Base-by-base conservation (phyloP, 2,113 vertebrate genomes). In the Taxidea taxus region DNA sequence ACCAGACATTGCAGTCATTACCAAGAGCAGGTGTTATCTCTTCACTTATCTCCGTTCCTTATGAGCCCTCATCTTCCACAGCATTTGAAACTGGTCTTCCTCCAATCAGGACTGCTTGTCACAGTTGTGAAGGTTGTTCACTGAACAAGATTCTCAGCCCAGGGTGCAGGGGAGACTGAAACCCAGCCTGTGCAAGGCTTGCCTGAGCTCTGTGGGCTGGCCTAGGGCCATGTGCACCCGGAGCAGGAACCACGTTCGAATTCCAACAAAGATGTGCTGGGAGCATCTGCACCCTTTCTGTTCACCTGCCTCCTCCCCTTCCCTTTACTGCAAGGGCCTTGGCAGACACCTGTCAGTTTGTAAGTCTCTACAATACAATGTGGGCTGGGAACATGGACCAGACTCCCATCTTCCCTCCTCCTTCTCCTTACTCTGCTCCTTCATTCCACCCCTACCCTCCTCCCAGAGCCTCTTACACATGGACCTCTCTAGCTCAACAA, bases 111-210 rank as follows among this genome's bases (percentile, higher is more conserved):
- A 23, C 39, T 3, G 51, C n/a, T 56, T 16, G 54, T 34, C 25
- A 20, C 91, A 34, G 78, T 27, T 20, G 11, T 7, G 21, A 5
- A 54, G 37, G 25, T 31, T 54, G 54, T 16, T 87, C 42, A 54
- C 80, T 58, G 74, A 97, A 21, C n/a, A n/a, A 95, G 25, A 34
- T 16, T 62, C 77, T 18, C 20, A 49, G 56, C 21, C 90, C 68
- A 93, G 29, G 1, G 37, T 25, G 42, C 20, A 10, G 18, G 27
- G 31, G n/a, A 91, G 44, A 21, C 23, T 25, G 37, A 39, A 77
- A 54, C 9, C 34, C 42, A 58, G n/a, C 58, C 31, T 20, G 51
- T 16, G 13, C 78, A 6, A 74, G 6, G 16, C 7, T 66, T 7
- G 27, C 44, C 51, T 37, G 3, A 1, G 15, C 44, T 77, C 90